Conservation (phyloP, 2,797 vertebrate species). For the Novumbra hubbsi region DNA sequence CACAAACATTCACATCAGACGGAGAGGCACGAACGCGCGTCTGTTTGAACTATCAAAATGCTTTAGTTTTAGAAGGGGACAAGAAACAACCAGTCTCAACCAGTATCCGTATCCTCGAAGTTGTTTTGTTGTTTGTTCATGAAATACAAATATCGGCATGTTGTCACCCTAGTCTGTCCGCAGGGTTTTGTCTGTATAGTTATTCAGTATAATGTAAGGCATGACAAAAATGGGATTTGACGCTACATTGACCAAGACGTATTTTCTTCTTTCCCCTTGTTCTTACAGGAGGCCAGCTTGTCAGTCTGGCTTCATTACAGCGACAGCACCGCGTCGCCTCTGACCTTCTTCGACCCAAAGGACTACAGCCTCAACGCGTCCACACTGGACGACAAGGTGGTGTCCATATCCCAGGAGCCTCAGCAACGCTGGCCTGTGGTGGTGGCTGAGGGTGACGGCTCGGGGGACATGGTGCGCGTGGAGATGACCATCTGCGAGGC, state of each 20-base stretch:
- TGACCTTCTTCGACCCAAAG: slow-evolving; percentile 90
- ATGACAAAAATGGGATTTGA: not conserved
- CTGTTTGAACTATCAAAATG: slow-evolving; percentile 19
- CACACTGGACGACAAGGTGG: slow-evolving; percentile 85
- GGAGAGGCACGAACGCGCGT: slow-evolving; percentile 29
- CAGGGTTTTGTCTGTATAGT: not conserved
- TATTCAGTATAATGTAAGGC: not conserved
- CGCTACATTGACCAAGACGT: not conserved
- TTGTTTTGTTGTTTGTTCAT: not conserved
- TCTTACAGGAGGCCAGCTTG: slow-evolving; percentile 87
- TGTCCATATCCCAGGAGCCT: slow-evolving; percentile 83
- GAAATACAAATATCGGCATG: no score
- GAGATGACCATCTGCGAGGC: slow-evolving; percentile 94
- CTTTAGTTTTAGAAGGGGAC: slow-evolving; percentile 18
- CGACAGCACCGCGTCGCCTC: slow-evolving; percentile 86
- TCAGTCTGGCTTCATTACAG: slow-evolving; percentile 96
- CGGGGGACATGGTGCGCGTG: slow-evolving; percentile 79
- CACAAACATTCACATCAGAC: slow-evolving; percentile 46
- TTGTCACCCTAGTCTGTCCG: not conserved
- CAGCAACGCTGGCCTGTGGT: slow-evolving; percentile 84
- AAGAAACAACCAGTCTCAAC: not conserved
- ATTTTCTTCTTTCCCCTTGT: slow-evolving; percentile 14
- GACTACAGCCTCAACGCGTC: slow-evolving; percentile 95
- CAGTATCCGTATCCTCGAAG: not conserved
- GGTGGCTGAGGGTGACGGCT: slow-evolving; percentile 86